A percentile compares a stretch with the other conserved stretches of the same genome.
These are phyloP conservation scores for Brachyalestes nurse DNA, from an alignment of 2,797 vertebrate species.

Conservation along the genomic window DNA sequence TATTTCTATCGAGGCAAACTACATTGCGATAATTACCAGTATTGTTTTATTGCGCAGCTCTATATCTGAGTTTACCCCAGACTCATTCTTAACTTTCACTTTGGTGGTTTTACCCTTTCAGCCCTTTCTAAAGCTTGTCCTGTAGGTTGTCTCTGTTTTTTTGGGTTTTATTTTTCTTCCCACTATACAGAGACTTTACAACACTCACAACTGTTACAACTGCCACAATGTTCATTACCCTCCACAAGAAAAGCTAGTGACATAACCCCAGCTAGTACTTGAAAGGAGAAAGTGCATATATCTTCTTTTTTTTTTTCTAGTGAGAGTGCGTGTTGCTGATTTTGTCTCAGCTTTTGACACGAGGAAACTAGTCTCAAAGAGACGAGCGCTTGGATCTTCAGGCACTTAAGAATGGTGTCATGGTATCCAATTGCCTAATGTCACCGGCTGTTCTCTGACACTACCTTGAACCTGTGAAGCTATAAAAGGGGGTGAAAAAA, in stretches of 20 bases:
- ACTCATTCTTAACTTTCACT: too few relatives aligned
- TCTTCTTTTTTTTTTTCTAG: not conserved
- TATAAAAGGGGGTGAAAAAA: slow-evolving; percentile 37
- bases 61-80: too few relatives aligned
- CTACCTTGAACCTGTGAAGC: slow-evolving; percentile 58
- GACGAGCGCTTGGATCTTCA: slow-evolving; percentile 54
- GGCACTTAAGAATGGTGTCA: slow-evolving; percentile 56
- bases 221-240: slow-evolving; percentile 35
- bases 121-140: too few relatives aligned
- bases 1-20: too few relatives aligned
- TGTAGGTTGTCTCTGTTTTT: too few relatives aligned
- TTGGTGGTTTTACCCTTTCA: too few relatives aligned
- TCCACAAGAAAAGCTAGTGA: slow-evolving; percentile 17
- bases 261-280: slow-evolving; percentile 48
- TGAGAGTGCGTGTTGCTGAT: slow-evolving; percentile 14
- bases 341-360: slow-evolving; percentile 54
- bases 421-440: slow-evolving; percentile 56
- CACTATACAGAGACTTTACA: slow-evolving; percentile 7
- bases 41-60: too few relatives aligned
- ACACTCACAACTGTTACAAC: slow-evolving; percentile 28
- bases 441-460: slow-evolving; percentile 55
- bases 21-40: too few relatives aligned
- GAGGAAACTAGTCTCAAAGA: slow-evolving; percentile 50
- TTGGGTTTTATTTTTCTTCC: too few relatives aligned
- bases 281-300: slow-evolving; percentile 54